These are phyloP conservation scores for Aelia acuminata DNA, from an alignment of 2,888 invertebrate genomes.

Conservation along the genomic window DNA sequence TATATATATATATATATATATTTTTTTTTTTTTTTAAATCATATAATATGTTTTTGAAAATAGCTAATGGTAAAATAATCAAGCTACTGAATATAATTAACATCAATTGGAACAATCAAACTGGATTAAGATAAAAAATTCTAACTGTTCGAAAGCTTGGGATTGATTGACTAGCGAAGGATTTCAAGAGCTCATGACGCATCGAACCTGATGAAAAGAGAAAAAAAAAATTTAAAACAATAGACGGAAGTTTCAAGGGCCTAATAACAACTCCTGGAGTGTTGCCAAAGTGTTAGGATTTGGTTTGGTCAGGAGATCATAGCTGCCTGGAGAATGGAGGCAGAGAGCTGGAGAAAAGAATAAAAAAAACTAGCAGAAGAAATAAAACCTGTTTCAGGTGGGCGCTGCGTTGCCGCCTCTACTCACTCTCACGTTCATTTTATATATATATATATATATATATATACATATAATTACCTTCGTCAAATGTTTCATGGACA, in stretches of 20 bases:
- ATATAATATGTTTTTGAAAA: no score
- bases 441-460: constrained; percentile 61
- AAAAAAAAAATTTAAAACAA: not conserved
- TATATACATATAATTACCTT: constrained; percentile 66
- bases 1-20: no score
- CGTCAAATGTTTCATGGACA: no score
- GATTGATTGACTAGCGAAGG: no score
- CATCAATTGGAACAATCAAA: no score
- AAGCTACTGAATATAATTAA: no score
- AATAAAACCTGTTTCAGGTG: constrained; percentile 57
- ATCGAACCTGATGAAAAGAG: no score
- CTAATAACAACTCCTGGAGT: not conserved
- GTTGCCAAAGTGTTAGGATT: not conserved
- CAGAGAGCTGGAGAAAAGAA: constrained; percentile 31
- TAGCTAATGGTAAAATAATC: no score
- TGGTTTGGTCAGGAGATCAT: constrained; percentile 15
- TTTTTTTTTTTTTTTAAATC: no score
- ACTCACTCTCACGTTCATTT: constrained; percentile 25
- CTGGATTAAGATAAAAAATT: no score
- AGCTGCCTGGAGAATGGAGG: constrained; percentile 19
- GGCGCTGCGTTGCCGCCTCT: constrained; percentile 53
- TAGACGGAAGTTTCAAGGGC: not conserved
- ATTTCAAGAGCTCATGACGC: no score
- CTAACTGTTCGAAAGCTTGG: no score
- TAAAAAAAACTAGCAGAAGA: constrained; percentile 53